Base-by-base conservation (phyloP, 2,888 invertebrate genomes). In the Drosophila mettleri region DNA sequence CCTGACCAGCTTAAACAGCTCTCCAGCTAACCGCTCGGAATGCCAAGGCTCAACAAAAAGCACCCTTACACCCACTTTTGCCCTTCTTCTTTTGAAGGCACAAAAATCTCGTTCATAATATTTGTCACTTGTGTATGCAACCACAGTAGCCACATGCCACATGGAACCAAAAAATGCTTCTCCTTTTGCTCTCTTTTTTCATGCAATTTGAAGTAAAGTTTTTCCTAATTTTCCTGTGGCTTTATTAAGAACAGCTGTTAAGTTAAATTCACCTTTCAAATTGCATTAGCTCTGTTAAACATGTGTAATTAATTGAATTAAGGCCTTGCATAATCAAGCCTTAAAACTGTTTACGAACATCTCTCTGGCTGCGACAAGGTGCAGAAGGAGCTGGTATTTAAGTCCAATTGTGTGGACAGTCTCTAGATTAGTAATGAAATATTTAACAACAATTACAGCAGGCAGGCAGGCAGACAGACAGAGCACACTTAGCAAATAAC, bases 381-480 rank as follows among this genome's bases (percentile, higher is more conserved):
- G 31, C 5, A 6, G 24, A 8, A 16, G 6, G 10, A 24, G 24
- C 0, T 43, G 12, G 9, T 14, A 12, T 2, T 18, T n/a, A 8
- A 22, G 48, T 14, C 9, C 33, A 18, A 18, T 45, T 75, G 61
- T 52, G 45, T 49, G 43, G 52, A 27, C 39, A 75, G 57, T 48
- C 52, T 36, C 34, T 20, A 59, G 60, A 57, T 64, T 69, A 73
- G 69, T 80, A 52, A 66, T 77, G 67, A 70, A 77, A 74, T 86
- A 83, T 83, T 74, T 64, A 80, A 69, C 78, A 77, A 71, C 78
- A 86, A 83, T 86, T 77, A 88, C 3, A 34, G 18, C 41, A 14
- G 61, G 31, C 34, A 20, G 20, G 1, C 39, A 38, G 9, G 31
- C 43, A 24, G 27, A 39, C 62, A 20, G 16, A 34, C 27, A 24